phyloP scores from a whole-genome alignment of 92 coral and sea anemone genomes.

The Bergia puertoricense region DNA sequence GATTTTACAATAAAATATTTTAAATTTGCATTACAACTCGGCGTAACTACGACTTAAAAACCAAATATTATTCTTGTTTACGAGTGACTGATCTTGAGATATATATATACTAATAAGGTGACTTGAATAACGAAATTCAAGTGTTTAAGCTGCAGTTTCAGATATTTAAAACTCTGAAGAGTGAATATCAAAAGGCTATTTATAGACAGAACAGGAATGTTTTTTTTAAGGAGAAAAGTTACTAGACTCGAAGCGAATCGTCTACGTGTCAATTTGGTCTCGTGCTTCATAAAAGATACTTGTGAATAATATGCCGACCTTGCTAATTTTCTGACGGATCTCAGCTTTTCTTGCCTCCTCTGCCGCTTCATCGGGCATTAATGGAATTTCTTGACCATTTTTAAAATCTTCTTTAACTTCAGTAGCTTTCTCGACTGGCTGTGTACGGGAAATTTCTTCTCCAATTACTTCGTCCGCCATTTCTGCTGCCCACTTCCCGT shows the following conservation, averaged over 20 bases:
- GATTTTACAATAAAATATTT: too few species aligned
- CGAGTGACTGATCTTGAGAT: background rate
- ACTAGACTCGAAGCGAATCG: background rate
- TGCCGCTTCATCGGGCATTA: conserved; percentile 80
- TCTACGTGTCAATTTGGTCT: conserved; percentile 60
- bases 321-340: conserved; percentile 74
- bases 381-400: conserved; percentile 66
- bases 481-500: conserved; percentile 48
- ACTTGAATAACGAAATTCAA: background rate
- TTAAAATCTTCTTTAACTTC: conserved; percentile 61
- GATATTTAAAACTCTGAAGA: background rate
- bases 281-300: conserved; percentile 5
- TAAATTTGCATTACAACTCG: background rate
- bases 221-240: background rate
- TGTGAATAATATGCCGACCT: conserved; percentile 63
- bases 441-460: conserved; percentile 37
- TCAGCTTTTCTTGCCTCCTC: conserved; percentile 90
- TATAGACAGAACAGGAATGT: background rate
- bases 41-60: background rate
- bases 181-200: background rate
- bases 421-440: conserved; percentile 44
- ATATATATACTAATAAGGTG: background rate
- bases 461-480: conserved; percentile 48
- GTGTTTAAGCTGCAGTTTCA: background rate
- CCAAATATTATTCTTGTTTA: background rate